Conservation (phyloP, 2,113 vertebrate genomes). For the Neotoma lepida region DNA sequence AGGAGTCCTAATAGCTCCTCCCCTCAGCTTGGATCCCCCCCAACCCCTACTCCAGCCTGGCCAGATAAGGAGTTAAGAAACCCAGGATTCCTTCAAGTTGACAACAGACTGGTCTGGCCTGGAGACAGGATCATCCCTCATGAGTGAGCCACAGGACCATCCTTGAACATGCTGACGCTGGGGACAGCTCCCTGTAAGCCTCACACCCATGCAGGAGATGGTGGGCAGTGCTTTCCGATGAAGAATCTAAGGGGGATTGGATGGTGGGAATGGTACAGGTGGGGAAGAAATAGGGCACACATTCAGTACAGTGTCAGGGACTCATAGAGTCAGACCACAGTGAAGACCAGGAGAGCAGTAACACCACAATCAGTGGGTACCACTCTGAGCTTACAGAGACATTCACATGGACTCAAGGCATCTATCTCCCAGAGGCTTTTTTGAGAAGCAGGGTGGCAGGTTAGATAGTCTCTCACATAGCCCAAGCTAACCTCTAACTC, state of each 20-base stretch:
- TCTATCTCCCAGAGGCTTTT: background rate
- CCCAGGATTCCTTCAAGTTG: background rate
- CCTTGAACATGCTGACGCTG: background rate
- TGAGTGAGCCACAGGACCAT: background rate
- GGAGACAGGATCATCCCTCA: background rate
- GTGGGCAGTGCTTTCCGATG: background rate
- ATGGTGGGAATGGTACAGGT: background rate
- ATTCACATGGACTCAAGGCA: background rate
- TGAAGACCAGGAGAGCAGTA: background rate
- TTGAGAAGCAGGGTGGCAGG: background rate
- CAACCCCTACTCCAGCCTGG: background rate
- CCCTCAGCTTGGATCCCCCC: background rate
- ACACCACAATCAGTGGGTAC: background rate
- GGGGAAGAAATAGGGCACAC: no score
- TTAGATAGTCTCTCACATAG: background rate
- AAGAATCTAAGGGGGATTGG: background rate
- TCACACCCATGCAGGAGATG: background rate
- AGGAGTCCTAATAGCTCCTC: background rate
- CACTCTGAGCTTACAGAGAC: background rate
- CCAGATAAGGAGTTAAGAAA: background rate
- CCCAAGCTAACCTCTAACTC: background rate
- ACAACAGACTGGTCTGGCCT: background rate
- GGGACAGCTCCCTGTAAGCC: background rate
- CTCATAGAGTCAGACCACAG: background rate
- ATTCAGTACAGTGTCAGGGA: background rate